Evolutionary conservation across 1,140 invertebrate species (phyloP), one percentile per base, ranked within the genome.

Genomic region (Drosophila pectinifera): DNA sequence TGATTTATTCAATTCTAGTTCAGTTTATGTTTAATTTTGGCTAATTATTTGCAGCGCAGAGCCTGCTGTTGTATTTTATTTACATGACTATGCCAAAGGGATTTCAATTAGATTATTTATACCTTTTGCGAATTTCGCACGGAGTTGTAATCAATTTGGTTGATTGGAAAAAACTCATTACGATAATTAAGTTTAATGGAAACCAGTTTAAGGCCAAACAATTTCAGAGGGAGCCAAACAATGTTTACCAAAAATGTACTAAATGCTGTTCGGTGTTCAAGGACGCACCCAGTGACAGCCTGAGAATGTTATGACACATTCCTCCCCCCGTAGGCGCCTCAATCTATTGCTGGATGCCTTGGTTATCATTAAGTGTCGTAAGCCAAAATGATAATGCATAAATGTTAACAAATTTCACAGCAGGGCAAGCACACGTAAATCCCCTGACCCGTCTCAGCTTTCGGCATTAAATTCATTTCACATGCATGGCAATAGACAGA

Each of bases 331-430:
- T 28, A 0, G 7, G 3, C 16, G 8, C 16, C 13, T 28, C 14
- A 16, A n/a, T 41, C 7, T 34, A 16, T 16, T 36, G 14, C n/a
- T 36, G 31, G 31, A 24, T 45, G n/a, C 39, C 59, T 42, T 5
- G 10, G 64, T 28, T 65, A 51, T 68, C 22, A 76, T 64, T 68
- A 42, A 74, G 80, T 75, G 62, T 67, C 79, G 67, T 75, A 61
- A 79, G 75, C 55, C 59, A 5, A 89, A 79, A 88, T 73, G 63
- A 69, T 78, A 81, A 81, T 80, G 67, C 65, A 67, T 73, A 70
- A 51, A 88, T 76, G 75, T 79, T 86, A 88, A 88, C 83, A 77
- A 79, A 88, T 86, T 86, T 88, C 42, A 73, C 61, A 78, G 64
- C 42, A 72, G 55, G 43, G 42, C 56, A 62, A 48, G 53, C 61